A percentile compares a stretch with the other conserved stretches of the same genome.
Conservation (phyloP, 2,797 vertebrate genomes). For the Vespertilio murinus region DNA sequence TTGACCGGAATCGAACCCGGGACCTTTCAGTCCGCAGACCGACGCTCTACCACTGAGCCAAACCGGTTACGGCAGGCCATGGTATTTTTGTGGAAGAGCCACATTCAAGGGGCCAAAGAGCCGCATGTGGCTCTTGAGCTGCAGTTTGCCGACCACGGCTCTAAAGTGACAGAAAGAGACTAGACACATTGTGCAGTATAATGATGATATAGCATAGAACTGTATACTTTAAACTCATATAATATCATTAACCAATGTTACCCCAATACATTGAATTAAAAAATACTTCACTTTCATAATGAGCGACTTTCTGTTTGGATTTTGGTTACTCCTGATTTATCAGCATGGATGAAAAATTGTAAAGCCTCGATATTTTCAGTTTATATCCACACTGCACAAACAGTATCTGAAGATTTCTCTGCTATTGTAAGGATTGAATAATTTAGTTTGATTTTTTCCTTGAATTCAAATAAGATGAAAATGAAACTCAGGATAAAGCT, state of each 20-base stretch:
- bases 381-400: slow-evolving; percentile 56
- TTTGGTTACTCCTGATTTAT: slow-evolving; percentile 51
- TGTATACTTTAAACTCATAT: neutral
- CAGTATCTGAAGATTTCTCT: slow-evolving; percentile 14
- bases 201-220: neutral
- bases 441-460: slow-evolving; percentile 59
- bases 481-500: slow-evolving; percentile 45
- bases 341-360: slow-evolving; percentile 27
- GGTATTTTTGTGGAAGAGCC: no score
- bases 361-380: slow-evolving; percentile 36
- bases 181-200: neutral
- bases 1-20: no score
- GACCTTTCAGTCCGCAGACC: no score
- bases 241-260: neutral
- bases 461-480: slow-evolving; percentile 47
- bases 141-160: neutral
- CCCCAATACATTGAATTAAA: neutral
- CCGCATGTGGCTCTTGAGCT: no score
- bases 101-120: no score
- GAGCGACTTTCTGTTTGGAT: slow-evolving; percentile 32
- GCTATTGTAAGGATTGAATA: slow-evolving; percentile 40
- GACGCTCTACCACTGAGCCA: no score
- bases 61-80: no score
- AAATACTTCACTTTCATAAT: neutral
- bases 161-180: neutral